Base-by-base conservation (phyloP, 2,888 invertebrate genomes). In the Andrena hattorfiana region DNA sequence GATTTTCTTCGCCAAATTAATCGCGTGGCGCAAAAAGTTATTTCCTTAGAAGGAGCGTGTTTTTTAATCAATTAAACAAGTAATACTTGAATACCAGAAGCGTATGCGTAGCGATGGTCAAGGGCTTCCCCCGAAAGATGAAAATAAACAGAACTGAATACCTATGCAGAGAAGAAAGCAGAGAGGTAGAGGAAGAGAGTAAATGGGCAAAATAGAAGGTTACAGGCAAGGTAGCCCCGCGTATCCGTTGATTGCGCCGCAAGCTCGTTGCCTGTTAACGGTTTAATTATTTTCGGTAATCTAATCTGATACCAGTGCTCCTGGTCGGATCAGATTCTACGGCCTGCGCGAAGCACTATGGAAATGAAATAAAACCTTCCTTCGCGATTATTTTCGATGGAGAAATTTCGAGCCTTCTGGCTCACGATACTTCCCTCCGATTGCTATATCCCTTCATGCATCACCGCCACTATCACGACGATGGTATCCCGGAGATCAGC, bases 261-360 rank as follows among this genome's bases (percentile, higher is more conserved):
- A 80, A 84, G 88, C 88, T 86, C 81, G 79, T 74, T 74, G 56
- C 64, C 82, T 81, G 86, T 89, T 92, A 90, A 92, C 88, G 90
- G 90, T 92, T 92, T 91, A 91, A 92, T 92, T 92, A 92, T 91
- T 92, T 92, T 92, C 83, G 26, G 89, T 87, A 91, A 86, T 84
- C 62, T 78, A 73, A 80, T 80, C 85, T 87, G 90, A 90, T 85
- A 77, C 73, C 69, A 59, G 77, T 64, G 71, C 75, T 78, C 48
- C 69, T 71, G 30, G 16, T 6, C 73, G 81, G 71, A 88, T 90
- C 87, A 84, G 86, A 87, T 89, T 90, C 88, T 86, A 74, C 79
- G 51, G 88, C 90, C 88, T 85, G 74, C 77, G 48, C 60, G 63
- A 63, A 76, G 56, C 62, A 35, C 67, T n/a, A 60, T 75, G 82